Evolutionary conservation across 2,113 vertebrate genomes (phyloP).

Genomic region (Brachypteracias leptosomus): DNA sequence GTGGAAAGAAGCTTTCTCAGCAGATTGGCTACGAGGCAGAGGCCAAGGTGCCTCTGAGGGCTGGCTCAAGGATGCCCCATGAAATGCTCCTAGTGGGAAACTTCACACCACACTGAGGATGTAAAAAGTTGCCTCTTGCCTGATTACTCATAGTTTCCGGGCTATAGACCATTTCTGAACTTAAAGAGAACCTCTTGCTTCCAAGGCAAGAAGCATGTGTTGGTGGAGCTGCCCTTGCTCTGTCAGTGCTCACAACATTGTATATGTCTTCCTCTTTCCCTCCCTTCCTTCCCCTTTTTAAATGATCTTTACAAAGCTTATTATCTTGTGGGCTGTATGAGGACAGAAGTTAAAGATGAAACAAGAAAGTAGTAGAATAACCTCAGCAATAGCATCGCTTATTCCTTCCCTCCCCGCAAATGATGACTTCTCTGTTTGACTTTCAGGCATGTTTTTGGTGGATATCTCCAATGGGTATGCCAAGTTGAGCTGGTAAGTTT

Average conservation of each 20-base stretch:
- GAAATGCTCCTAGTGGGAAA: neutral
- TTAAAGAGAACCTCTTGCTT: neutral
- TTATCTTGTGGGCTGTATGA: neutral
- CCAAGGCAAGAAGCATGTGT: neutral
- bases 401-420: neutral
- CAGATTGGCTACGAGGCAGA: neutral
- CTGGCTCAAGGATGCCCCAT: neutral
- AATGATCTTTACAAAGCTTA: neutral
- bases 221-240: neutral
- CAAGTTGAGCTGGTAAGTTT: neutral
- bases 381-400: neutral
- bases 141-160: neutral
- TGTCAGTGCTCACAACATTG: neutral
- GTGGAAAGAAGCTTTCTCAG: neutral
- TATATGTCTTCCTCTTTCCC: neutral
- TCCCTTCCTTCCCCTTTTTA: neutral
- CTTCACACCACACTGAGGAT: neutral
- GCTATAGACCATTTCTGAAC: neutral
- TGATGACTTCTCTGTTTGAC: neutral
- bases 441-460: neutral
- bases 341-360: neutral
- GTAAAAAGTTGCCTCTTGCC: neutral
- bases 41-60: accelerated
- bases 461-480: neutral
- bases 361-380: neutral